A percentile compares a stretch with the other conserved stretches of the same genome.
phyloP scores from a whole-genome alignment of 2,888 invertebrate genomes.

The Villa cingulata region DNA sequence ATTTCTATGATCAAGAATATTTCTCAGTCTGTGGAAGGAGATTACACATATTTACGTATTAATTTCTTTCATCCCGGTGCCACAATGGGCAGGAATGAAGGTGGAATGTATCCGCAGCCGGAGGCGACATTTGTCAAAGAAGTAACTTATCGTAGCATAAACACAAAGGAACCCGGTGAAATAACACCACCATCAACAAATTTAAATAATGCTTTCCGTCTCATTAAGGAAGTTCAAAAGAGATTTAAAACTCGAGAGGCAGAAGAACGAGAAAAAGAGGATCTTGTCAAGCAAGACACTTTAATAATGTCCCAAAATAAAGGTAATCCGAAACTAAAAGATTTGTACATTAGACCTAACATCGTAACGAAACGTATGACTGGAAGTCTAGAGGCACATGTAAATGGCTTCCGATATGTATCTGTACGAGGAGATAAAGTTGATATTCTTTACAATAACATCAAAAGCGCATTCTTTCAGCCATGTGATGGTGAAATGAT shows the following conservation, averaged over 20 bases:
- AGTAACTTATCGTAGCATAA: conserved; percentile 94
- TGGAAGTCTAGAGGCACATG: conserved; percentile 85
- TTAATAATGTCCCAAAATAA: conserved; percentile 86
- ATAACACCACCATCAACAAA: conserved; percentile 88
- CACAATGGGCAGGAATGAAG: conserved; percentile 88
- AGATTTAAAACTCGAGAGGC: conserved; percentile 96
- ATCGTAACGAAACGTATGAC: conserved; percentile 95
- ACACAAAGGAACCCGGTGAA: conserved; percentile 95
- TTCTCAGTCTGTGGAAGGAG: conserved; percentile 95
- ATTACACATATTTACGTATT: conserved; percentile 93
- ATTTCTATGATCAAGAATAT: conserved; percentile 99
- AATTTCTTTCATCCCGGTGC: conserved; percentile 99
- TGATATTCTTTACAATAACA: conserved; percentile 97
- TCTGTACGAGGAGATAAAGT: conserved; percentile 99
- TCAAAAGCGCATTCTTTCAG: conserved; percentile 98
- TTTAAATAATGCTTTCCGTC: conserved; percentile 87
- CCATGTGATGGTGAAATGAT: conserved; percentile 99
- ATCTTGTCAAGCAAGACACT: conserved; percentile 96
- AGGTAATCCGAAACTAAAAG: conserved; percentile 95
- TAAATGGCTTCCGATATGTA: conserved; percentile 92
- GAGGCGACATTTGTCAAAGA: conserved; percentile 97
- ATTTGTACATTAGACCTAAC: conserved; percentile 96
- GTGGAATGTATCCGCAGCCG: conserved; percentile 80
- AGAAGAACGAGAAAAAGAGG: conserved; percentile 96
- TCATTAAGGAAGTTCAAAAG: conserved; percentile 99